Evolutionary conservation across 1,140 invertebrate genomes (phyloP).

Genomic region (Lepidostoma basale): DNA sequence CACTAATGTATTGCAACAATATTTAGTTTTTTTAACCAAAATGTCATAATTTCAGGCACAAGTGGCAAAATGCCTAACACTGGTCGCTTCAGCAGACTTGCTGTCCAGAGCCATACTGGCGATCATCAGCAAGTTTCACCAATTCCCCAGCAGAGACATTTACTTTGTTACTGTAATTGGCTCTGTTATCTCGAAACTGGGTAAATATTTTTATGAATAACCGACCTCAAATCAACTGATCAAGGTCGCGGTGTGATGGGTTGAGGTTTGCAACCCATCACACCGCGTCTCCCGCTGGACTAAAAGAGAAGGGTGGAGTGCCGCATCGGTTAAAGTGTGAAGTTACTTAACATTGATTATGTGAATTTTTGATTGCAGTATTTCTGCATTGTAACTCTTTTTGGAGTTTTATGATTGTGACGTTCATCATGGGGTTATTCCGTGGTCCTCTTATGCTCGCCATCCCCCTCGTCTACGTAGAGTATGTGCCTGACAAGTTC

Average conservation of each 20-base stretch:
- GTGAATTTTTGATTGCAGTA: conserved; percentile 47
- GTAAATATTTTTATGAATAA: no score
- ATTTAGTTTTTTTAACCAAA: no score
- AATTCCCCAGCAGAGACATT: conserved; percentile 61
- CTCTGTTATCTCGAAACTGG: conserved; percentile 58
- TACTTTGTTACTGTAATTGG: conserved; percentile 60
- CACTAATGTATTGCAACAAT: no score
- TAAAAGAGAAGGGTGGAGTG: no score
- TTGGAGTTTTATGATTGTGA: conserved; percentile 54
- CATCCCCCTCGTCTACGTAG: conserved; percentile 64
- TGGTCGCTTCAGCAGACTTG: conserved; percentile 62
- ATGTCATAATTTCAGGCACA: conserved; percentile 52
- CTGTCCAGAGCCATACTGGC: conserved; percentile 59
- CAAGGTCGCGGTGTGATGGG: no score
- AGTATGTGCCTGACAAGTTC: conserved; percentile 66
- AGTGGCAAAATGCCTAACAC: conserved; percentile 61
- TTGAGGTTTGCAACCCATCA: no score
- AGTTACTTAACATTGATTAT: no score
- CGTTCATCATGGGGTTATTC: conserved; percentile 61
- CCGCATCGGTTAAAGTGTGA: no score
- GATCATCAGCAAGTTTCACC: conserved; percentile 55
- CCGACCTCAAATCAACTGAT: no score
- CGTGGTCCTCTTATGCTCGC: conserved; percentile 62
- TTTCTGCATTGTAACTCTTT: conserved; percentile 54
- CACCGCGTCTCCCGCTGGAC: no score